Evolutionary conservation across 2,888 invertebrate species (phyloP).

Genomic region (Microchrysa polita): DNA sequence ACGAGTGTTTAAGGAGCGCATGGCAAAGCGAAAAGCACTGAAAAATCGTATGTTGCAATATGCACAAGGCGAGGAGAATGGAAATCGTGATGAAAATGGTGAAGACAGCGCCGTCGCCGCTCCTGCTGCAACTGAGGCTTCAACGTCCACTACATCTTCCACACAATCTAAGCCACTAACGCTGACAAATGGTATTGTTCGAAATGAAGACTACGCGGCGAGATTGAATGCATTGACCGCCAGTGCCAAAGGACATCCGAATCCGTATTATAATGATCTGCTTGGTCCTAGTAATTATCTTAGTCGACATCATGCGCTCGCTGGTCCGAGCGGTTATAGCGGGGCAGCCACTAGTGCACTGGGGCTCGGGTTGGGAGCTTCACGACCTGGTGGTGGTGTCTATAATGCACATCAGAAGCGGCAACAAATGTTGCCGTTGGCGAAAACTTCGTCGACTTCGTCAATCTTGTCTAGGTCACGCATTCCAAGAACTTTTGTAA

Average conservation of each 20-base stretch:
- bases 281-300: conserved; percentile 51
- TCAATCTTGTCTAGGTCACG: conserved; percentile 65
- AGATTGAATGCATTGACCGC: conserved; percentile 7
- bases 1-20: conserved; percentile 72
- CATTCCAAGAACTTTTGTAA: conserved; percentile 66
- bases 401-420: conserved; percentile 21
- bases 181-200: neutral
- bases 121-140: neutral
- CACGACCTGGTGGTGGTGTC: neutral
- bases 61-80: conserved; percentile 79
- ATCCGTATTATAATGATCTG: conserved; percentile 35
- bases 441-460: conserved; percentile 65
- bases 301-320: conserved; percentile 28
- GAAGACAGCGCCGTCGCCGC: conserved; percentile 45
- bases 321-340: conserved; percentile 12
- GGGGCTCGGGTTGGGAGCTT: neutral
- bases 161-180: neutral
- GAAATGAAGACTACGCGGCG: neutral
- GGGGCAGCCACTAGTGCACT: neutral
- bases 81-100: conserved; percentile 70
- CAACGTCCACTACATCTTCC: neutral
- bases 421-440: conserved; percentile 23
- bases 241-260: neutral
- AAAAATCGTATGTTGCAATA: conserved; percentile 85
- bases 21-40: conserved; percentile 83